Percentiles rank a stretch among this genome's conserved stretches.
These are phyloP conservation scores for Xiphorhynchus elegans DNA, from an alignment of 2,113 vertebrate species.

Conservation along the genomic window DNA sequence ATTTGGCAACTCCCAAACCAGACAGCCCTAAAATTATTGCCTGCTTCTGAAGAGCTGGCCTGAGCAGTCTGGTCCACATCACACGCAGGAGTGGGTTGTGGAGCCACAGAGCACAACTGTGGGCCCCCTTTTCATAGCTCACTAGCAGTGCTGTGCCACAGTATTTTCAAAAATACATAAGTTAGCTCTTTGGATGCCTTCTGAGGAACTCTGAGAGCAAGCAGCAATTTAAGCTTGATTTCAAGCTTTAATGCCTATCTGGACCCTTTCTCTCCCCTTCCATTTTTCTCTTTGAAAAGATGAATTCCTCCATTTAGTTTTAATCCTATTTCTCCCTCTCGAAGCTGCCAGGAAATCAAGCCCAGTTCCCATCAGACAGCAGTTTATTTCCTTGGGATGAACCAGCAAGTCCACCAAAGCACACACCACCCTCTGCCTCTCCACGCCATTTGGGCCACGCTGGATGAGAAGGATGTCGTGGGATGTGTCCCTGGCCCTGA, in stretches of 20 bases:
- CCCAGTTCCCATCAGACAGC: neutral
- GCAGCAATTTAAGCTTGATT: neutral
- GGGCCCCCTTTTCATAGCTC: neutral
- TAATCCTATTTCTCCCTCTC: constrained; percentile 10
- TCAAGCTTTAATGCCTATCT: constrained; percentile 4
- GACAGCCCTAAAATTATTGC: neutral
- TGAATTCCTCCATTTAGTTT: constrained; percentile 29
- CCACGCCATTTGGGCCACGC: fast-evolving
- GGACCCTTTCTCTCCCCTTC: neutral
- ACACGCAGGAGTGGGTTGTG: neutral
- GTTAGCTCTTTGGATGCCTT: neutral
- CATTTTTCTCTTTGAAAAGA: constrained; percentile 33
- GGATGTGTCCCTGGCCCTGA: neutral
- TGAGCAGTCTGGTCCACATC: neutral
- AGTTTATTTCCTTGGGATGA: neutral
- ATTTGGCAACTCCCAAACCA: neutral
- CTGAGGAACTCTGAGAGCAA: neutral
- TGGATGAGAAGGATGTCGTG: neutral
- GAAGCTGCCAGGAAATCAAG: neutral
- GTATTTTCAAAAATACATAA: neutral
- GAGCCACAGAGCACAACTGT: neutral
- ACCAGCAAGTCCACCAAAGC: neutral
- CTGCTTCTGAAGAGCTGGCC: neutral
- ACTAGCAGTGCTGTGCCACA: fast-evolving
- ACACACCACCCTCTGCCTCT: neutral